Percentiles rank a stretch among this genome's conserved stretches.
Evolutionary conservation across 2,113 vertebrate genomes (phyloP).

Genomic region (Nyctibius bracteatus): DNA sequence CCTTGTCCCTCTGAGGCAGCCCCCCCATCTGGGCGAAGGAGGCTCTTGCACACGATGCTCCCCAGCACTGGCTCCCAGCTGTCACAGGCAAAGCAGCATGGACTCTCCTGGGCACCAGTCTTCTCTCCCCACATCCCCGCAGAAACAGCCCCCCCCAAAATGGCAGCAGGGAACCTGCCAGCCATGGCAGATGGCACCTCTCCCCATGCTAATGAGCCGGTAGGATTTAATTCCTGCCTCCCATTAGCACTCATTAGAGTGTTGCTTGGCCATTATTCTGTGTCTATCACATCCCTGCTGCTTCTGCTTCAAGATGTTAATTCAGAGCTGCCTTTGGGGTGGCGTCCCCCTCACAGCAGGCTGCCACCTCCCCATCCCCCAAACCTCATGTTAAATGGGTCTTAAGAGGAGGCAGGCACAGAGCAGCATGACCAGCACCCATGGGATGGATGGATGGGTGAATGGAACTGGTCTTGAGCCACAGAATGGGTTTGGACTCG

Average conservation of each 20-base stretch:
- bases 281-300: neutral
- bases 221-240: constrained; percentile 32
- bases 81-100: neutral
- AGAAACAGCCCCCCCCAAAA: neutral
- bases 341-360: neutral
- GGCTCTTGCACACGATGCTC: accelerated
- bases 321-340: neutral
- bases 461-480: neutral
- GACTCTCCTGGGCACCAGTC: neutral
- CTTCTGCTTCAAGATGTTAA: neutral
- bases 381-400: neutral
- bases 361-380: neutral
- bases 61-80: neutral
- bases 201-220: constrained; percentile 19
- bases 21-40: accelerated
- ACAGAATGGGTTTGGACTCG: neutral
- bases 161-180: neutral
- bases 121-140: neutral
- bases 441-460: too few species aligned
- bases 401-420: neutral
- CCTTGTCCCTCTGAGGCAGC: neutral
- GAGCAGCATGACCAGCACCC: too few species aligned
- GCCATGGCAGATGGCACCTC: constrained; percentile 31
- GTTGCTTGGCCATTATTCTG: neutral
- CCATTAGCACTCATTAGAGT: constrained; percentile 29